Evolutionary conservation across 1,140 invertebrate species (phyloP).

Genomic region (Microplitis mediator): DNA sequence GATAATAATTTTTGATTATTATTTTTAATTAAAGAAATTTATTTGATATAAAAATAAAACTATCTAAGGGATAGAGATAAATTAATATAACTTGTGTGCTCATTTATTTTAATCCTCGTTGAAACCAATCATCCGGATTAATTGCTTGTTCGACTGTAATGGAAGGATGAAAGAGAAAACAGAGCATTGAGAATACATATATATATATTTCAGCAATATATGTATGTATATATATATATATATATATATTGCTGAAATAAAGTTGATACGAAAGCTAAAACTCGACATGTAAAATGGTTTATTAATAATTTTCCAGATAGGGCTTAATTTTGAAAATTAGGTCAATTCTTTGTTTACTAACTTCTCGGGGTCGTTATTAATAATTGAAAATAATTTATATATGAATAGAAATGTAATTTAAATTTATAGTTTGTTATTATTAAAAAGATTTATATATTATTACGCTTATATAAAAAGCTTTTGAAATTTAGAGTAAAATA

Average conservation of each 20-base stretch:
- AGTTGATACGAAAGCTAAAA: too few species aligned
- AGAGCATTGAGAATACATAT: neutral
- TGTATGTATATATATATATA: neutral
- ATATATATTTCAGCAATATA: neutral
- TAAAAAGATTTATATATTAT: constrained; percentile 22
- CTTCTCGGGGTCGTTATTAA: constrained; percentile 34
- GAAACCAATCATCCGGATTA: neutral
- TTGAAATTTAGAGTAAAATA: neutral
- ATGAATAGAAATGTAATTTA: constrained; percentile 16
- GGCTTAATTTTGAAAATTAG: constrained; percentile 30
- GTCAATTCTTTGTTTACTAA: constrained; percentile 48
- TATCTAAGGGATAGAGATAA: too few species aligned
- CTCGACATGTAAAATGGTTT: neutral
- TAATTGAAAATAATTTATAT: constrained; percentile 3
- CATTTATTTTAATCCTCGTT: neutral
- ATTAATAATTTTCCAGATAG: constrained; percentile 12
- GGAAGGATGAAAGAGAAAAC: neutral
- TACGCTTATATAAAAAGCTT: neutral
- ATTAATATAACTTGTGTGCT: neutral
- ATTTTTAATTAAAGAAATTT: too few species aligned
- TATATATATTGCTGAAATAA: neutral
- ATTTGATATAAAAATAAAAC: too few species aligned
- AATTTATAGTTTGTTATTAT: constrained; percentile 32
- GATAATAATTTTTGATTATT: too few species aligned
- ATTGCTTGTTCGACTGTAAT: neutral